Conservation (phyloP, 2,113 vertebrate genomes). For the Seriola dumerili region DNA sequence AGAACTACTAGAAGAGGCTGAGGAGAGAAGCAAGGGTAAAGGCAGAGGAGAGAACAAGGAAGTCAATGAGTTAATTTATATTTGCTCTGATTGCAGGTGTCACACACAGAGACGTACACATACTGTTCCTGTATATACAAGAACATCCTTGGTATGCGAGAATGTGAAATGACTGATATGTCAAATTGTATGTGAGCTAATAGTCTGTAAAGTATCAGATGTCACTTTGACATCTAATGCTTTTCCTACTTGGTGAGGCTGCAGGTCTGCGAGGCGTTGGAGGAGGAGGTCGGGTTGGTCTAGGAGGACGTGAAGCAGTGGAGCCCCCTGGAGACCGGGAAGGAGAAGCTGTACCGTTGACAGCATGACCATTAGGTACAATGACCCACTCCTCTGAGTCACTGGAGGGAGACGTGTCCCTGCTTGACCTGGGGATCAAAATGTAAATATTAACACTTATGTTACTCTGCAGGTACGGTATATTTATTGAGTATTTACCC, state of each 20-base stretch:
- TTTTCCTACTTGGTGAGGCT: constrained; percentile 81
- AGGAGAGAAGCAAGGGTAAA: neutral
- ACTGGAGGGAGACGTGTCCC: constrained; percentile 85
- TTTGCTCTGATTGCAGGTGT: neutral
- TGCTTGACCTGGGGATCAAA: constrained; percentile 81
- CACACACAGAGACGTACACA: neutral
- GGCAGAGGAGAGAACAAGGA: neutral
- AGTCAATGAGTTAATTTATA: neutral
- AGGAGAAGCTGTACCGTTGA: constrained; percentile 87
- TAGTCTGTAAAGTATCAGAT: neutral
- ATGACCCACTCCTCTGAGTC: constrained; percentile 88
- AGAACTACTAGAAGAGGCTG: constrained; percentile 87
- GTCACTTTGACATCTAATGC: neutral
- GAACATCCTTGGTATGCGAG: neutral
- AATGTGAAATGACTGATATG: neutral
- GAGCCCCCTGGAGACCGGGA: constrained; percentile 88
- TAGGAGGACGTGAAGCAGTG: constrained; percentile 85
- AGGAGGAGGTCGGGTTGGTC: constrained; percentile 90
- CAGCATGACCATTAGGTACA: constrained; percentile 81
- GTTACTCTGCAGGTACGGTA: neutral
- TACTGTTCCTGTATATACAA: neutral
- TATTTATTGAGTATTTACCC: neutral
- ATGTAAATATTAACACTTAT: neutral
- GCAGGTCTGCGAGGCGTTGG: constrained; percentile 88
- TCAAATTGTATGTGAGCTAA: constrained; percentile 1